These are phyloP conservation scores for Corticium candelabrum DNA, from an alignment of 37 sponge, comb jelly and placozoan genomes.

Conservation along the genomic window DNA sequence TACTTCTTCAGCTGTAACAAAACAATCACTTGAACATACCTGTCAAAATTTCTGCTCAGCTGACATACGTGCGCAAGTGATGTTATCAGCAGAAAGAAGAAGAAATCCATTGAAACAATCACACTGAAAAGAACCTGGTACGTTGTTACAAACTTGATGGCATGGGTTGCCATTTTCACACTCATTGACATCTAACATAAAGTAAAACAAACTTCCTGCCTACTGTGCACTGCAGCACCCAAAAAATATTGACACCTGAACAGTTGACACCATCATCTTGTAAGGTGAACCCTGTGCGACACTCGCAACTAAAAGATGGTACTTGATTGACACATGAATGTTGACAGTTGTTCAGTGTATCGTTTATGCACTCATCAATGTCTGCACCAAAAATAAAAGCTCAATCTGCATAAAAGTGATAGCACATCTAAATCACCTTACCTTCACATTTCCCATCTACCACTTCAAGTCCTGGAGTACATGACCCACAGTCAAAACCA, in stretches of 20 bases:
- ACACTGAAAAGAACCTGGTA: slow-evolving; percentile 14
- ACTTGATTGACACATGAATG: neutral
- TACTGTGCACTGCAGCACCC: too few relatives aligned
- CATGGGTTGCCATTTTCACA: too few relatives aligned
- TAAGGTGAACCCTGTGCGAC: slow-evolving; percentile 22
- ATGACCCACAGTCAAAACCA: neutral
- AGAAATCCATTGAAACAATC: slow-evolving; percentile 24
- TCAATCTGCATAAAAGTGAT: neutral
- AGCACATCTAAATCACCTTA: neutral
- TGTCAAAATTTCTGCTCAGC: neutral
- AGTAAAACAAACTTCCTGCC: too few relatives aligned
- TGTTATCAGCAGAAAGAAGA: slow-evolving; percentile 15
- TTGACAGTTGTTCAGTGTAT: neutral
- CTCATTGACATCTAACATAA: too few relatives aligned
- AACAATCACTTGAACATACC: too few relatives aligned
- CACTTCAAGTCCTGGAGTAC: neutral
- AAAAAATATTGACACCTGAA: slow-evolving; percentile 20
- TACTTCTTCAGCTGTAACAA: too few relatives aligned
- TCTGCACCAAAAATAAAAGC: neutral
- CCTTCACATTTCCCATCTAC: neutral
- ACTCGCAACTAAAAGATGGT: slow-evolving; percentile 19
- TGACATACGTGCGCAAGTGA: slow-evolving; percentile 30
- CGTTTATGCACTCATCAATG: slow-evolving; percentile 31
- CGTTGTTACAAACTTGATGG: too few relatives aligned
- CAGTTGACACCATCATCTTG: slow-evolving; percentile 24